Evolutionary conservation across 2,797 vertebrate genomes (phyloP), one percentile per base, ranked within the genome.

Genomic region (Sardinella longiceps): DNA sequence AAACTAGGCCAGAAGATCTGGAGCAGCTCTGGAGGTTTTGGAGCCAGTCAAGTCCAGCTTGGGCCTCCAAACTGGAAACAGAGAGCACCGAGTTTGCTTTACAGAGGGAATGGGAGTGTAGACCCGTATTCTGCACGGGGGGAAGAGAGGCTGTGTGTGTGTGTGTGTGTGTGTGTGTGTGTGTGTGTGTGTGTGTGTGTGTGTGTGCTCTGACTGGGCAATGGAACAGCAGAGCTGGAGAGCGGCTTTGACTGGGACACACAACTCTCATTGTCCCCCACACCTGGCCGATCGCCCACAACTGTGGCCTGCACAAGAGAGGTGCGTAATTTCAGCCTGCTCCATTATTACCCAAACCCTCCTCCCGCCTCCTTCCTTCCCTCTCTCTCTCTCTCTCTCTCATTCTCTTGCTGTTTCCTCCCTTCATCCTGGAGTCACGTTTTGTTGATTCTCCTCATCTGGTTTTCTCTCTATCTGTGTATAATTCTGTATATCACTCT

Each of bases 241-340:
- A 43, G 70, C 23, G 70, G 33, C 70, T 77, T 43, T 77, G 70
- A 77, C 70, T 77, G 37, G 70, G 70, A 77, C 70, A 77, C 70
- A 77, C 70, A 77, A 77, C 70, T 9, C 70, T 43, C 37, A 77
- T 77, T 77, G 70, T 77, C 70, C 70, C 70, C 37, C 18, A 43
- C 70, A 77, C 70, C 70, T 77, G 70, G 70, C 70, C 0, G 5
- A 18, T 77, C 15, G 70, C 70, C 70, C 70, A 77, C 70, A 20
- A 43, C 70, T 77, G 56, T 60, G 70, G 70, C 70, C 70, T 23
- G 70, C 70, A 39, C 70, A 77, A 23, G 70, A 77, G 33, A 77
- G 18, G 9, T 77, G 18, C 70, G 37, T 23, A 39, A 23, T 77
- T 23, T 77, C 70, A 77, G 33, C 15, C 70, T 39, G 33, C 58